phyloP scores from a whole-genome alignment of 2,888 invertebrate species.

The Nomada hirtipes region DNA sequence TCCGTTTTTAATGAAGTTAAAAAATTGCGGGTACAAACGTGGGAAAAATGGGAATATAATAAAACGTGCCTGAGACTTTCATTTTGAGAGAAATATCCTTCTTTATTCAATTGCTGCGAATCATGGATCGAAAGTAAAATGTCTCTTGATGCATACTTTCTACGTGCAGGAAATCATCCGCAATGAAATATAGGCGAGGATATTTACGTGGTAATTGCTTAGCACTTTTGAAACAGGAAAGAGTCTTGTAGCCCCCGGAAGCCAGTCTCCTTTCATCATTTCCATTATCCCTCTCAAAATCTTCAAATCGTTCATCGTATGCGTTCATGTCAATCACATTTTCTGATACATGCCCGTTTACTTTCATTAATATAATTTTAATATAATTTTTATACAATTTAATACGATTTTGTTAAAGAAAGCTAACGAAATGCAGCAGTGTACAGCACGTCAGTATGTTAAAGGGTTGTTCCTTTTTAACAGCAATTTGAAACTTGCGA shows the following conservation, averaged over 20 bases:
- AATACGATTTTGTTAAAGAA: neutral
- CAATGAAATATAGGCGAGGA: slow-evolving; percentile 66
- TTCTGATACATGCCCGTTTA: neutral
- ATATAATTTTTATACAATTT: neutral
- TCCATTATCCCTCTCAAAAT: slow-evolving; percentile 28
- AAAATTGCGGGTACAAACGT: neutral
- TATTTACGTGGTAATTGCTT: slow-evolving; percentile 82
- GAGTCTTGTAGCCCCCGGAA: slow-evolving; percentile 46
- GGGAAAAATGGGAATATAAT: neutral
- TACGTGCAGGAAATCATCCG: slow-evolving; percentile 16
- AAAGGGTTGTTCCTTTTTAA: neutral
- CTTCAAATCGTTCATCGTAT: neutral
- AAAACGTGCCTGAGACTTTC: neutral
- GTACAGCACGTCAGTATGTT: too few species aligned
- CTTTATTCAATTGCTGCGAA: neutral
- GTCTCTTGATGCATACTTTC: neutral
- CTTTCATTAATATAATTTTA: neutral
- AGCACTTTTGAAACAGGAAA: slow-evolving; percentile 55
- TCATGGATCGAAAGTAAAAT: slow-evolving; percentile 8
- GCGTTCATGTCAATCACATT: neutral
- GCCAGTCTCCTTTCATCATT: slow-evolving; percentile 54
- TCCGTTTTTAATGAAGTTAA: neutral
- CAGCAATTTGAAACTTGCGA: slow-evolving; percentile 11
- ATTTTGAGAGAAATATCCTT: neutral
- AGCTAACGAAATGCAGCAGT: neutral